Percentiles rank a stretch among this genome's conserved stretches.
These are phyloP conservation scores for Chaetodon auriga DNA, from an alignment of 2,113 vertebrate species.

Conservation along the genomic window DNA sequence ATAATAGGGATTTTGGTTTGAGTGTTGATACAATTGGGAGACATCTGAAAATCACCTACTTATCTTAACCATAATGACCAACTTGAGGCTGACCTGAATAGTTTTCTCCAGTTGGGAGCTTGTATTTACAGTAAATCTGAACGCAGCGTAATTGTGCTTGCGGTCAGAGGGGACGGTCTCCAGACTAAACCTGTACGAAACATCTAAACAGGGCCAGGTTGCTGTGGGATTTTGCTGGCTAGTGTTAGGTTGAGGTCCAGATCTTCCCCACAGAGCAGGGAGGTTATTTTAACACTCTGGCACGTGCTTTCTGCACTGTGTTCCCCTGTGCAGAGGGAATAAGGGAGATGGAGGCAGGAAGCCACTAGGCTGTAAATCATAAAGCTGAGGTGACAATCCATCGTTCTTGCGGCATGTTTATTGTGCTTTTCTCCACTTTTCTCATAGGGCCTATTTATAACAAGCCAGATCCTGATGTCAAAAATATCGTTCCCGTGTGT, in stretches of 20 bases:
- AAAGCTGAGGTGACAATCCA: constrained; percentile 73
- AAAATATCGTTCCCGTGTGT: constrained; percentile 45
- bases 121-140: constrained; percentile 60
- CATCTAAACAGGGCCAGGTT: constrained; percentile 45
- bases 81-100: constrained; percentile 21
- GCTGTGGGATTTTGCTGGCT: constrained; percentile 36
- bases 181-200: constrained; percentile 59
- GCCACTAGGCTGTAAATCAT: constrained; percentile 79
- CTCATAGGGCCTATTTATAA: constrained; percentile 73
- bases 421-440: constrained; percentile 73
- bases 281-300: constrained; percentile 72
- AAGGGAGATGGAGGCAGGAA: constrained; percentile 71
- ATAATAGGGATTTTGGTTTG: constrained; percentile 20
- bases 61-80: constrained; percentile 37
- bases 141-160: constrained; percentile 43
- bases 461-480: constrained; percentile 60
- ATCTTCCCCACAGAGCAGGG: constrained; percentile 61
- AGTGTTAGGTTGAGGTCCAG: constrained; percentile 46
- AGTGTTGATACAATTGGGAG: constrained; percentile 44
- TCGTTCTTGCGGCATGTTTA: constrained; percentile 78
- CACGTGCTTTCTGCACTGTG: constrained; percentile 67
- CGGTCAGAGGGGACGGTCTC: constrained; percentile 40
- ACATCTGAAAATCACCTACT: constrained; percentile 48
- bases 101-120: constrained; percentile 31
- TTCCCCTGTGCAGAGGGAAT: constrained; percentile 47